A percentile compares a stretch with the other conserved stretches of the same genome.
Conservation (phyloP, 2,797 vertebrate species). For the Emys orbicularis region DNA sequence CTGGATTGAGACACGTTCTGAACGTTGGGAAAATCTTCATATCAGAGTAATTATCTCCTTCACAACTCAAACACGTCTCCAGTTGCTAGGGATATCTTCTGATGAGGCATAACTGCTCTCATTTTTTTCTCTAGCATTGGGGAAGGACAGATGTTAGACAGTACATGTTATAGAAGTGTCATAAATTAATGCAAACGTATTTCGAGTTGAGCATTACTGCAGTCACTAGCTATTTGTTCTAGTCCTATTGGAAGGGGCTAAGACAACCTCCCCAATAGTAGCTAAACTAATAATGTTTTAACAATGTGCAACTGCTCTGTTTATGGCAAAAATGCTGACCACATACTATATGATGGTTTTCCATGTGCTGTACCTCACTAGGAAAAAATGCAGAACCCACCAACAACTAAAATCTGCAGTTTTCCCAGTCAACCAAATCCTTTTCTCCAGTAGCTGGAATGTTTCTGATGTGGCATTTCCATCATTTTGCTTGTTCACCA, state of each 20-base stretch:
- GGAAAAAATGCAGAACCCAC: constrained; percentile 82
- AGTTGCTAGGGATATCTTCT: background rate
- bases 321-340: constrained; percentile 72
- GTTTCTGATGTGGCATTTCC: constrained; percentile 52
- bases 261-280: background rate
- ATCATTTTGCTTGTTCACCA: accelerated
- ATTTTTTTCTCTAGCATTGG: background rate
- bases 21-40: constrained; percentile 34
- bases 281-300: constrained; percentile 15
- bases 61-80: background rate
- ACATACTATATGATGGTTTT: constrained; percentile 53
- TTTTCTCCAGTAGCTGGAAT: background rate
- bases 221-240: background rate
- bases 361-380: constrained; percentile 73
- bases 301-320: constrained; percentile 55
- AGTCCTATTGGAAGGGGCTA: background rate
- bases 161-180: background rate
- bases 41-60: constrained; percentile 8
- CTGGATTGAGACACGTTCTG: background rate
- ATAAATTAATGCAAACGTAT: accelerated
- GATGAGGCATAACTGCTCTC: accelerated
- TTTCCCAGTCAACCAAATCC: background rate
- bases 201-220: background rate
- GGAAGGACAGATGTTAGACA: background rate
- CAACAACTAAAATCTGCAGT: constrained; percentile 51